Evolutionary conservation across 2,888 invertebrate genomes (phyloP), one percentile per base, ranked within the genome.

Genomic region (Lasioglossum marginatum): DNA sequence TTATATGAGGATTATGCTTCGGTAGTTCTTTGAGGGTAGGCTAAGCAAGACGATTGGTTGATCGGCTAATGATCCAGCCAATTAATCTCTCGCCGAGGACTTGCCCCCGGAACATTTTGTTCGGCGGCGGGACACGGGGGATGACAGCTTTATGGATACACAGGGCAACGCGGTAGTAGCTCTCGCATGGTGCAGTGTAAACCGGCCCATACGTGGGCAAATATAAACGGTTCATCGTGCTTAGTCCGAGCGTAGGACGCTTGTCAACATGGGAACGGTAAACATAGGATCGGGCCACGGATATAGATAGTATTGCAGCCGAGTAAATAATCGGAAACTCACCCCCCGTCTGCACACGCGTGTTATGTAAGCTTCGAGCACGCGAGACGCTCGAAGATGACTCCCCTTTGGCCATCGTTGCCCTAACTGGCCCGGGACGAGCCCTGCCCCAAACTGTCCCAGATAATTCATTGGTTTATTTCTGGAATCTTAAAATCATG

Each of bases 201-300:
- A 86, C 85, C 84, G 77, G 85, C 80, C 85, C 77, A 82, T 72
- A 82, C 77, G 79, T 71, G 80, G 82, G 72, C 81, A 89, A 86
- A 85, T 86, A 88, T 89, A 88, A 87, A 88, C 87, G 86, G 85
- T 85, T 81, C 84, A 84, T 85, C 88, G 79, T 87, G 87, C 84
- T 85, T 89, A 87, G 88, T 83, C 84, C 80, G 85, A 76, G 82
- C 86, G 82, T 83, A 79, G 85, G 82, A 87, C 82, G 80, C 87
- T 79, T 90, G 93, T 93, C 93, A 93, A 94, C 90, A 92, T 93
- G 92, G 91, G 92, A 92, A 93, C 88, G 71, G 90, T 92, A 93
- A 94, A 93, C 92, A 93, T 81, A 72, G 91, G 91, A 91, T 88
- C 90, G 87, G 40, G 75, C 57, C 73, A 87, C 90, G 87, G 92